Percentiles rank a stretch among this genome's conserved stretches.
These are phyloP conservation scores for Zaprionus ornatus DNA, from an alignment of 1,140 invertebrate species.

Conservation along the genomic window DNA sequence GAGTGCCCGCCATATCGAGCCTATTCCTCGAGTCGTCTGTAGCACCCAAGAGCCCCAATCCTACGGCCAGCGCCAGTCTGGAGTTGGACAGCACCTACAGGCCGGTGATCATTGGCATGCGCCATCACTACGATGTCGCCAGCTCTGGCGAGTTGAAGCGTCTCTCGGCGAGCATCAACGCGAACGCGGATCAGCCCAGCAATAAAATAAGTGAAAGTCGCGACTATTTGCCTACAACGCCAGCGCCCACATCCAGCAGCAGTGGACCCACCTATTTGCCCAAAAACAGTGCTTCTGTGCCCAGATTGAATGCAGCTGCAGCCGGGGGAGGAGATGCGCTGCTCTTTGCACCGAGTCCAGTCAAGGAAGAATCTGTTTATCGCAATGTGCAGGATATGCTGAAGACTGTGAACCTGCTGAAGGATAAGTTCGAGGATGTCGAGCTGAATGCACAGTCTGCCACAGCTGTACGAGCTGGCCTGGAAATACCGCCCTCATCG, in stretches of 20 bases:
- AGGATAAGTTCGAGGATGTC: slow-evolving; percentile 71
- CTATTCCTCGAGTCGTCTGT: slow-evolving; percentile 62
- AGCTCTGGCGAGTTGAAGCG: slow-evolving; percentile 55
- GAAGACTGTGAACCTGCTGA: slow-evolving; percentile 81
- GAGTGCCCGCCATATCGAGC: slow-evolving; percentile 39
- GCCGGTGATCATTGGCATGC: slow-evolving; percentile 74
- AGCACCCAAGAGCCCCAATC: slow-evolving; percentile 52
- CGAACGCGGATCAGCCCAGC: slow-evolving; percentile 25
- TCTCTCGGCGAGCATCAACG: slow-evolving; percentile 21
- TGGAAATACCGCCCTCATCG: slow-evolving; percentile 88
- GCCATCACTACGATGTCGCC: slow-evolving; percentile 71
- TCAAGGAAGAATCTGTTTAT: slow-evolving; percentile 70
- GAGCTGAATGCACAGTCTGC: slow-evolving; percentile 54
- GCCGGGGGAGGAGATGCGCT: slow-evolving; percentile 66
- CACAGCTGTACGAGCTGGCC: slow-evolving; percentile 84
- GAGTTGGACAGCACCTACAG: slow-evolving; percentile 67
- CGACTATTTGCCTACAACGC: slow-evolving; percentile 66
- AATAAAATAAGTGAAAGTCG: slow-evolving; percentile 55
- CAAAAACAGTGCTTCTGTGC: slow-evolving; percentile 46
- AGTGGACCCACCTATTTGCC: slow-evolving; percentile 79
- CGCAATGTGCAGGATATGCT: slow-evolving; percentile 84
- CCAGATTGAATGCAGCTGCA: slow-evolving; percentile 47
- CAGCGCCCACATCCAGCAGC: slow-evolving; percentile 59
- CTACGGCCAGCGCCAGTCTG: slow-evolving; percentile 52
- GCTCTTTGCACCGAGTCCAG: slow-evolving; percentile 68